Conservation (phyloP, 2,888 invertebrate genomes). For the Ditula angustiorana region DNA sequence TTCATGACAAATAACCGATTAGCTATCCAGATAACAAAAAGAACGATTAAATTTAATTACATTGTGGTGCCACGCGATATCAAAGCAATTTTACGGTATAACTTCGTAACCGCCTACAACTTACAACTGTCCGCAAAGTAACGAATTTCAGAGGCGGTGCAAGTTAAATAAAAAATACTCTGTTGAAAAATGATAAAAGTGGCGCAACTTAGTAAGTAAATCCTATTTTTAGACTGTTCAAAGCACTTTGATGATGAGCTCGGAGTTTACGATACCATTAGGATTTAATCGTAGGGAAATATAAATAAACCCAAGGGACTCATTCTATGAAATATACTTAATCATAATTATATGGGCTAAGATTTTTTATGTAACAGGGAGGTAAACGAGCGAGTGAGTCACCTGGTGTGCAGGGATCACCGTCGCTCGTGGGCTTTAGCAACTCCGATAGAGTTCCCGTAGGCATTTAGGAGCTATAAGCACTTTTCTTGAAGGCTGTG, state of each 20-base stretch:
- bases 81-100: constrained; percentile 15
- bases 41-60: constrained; percentile 8
- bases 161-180: not conserved
- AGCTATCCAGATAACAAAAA: not conserved
- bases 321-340: not conserved
- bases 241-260: not conserved
- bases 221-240: not conserved
- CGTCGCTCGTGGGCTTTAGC: too few species aligned
- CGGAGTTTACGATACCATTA: not conserved
- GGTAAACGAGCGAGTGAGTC: too few species aligned
- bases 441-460: too few species aligned
- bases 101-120: not conserved
- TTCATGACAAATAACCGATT: not conserved
- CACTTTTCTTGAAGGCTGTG: too few species aligned
- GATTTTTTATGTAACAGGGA: too few species aligned
- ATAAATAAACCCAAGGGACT: not conserved
- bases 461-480: too few species aligned
- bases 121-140: constrained; percentile 1
- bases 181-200: not conserved
- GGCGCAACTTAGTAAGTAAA: constrained; percentile 1
- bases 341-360: not conserved
- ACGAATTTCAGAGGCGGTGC: not conserved
- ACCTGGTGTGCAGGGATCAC: too few species aligned
- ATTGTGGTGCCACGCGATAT: constrained; percentile 1
- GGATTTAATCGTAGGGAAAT: not conserved